Conservation (phyloP, 2,113 vertebrate genomes). For the Irena cyanogastra region DNA sequence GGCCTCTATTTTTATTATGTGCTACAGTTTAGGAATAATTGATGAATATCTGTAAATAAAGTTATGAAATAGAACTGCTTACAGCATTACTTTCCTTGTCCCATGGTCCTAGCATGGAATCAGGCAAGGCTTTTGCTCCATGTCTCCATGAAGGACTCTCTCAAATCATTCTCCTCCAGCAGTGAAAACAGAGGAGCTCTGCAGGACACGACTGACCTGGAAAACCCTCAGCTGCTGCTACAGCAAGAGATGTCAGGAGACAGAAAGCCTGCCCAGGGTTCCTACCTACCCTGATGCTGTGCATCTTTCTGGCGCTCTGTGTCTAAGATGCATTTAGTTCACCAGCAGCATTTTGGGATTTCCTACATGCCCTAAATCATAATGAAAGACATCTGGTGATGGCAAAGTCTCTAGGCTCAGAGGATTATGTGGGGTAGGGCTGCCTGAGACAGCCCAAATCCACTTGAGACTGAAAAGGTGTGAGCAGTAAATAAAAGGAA, state of each 20-base stretch:
- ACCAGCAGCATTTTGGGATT: not conserved
- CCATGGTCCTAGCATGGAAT: not conserved
- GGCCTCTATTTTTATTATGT: not conserved
- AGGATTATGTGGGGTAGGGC: not conserved
- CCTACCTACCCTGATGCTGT: not conserved
- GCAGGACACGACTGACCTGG: not conserved
- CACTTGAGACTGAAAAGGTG: slow-evolving; percentile 40
- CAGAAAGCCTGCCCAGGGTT: not conserved
- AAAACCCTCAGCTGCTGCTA: not conserved
- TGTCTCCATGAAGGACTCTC: not conserved
- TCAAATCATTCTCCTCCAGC: not conserved
- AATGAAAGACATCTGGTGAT: not conserved
- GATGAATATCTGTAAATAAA: not conserved
- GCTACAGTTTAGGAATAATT: not conserved
- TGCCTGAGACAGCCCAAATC: not conserved
- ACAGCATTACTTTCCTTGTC: not conserved
- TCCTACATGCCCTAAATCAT: not conserved
- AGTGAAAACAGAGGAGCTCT: not conserved
- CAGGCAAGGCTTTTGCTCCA: not conserved
- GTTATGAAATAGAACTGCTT: not conserved
- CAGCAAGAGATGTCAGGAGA: not conserved
- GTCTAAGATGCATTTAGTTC: not conserved
- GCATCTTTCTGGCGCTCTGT: not conserved
- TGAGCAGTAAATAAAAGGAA: slow-evolving; percentile 42
- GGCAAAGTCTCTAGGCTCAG: not conserved